Evolutionary conservation across 2,888 invertebrate species (phyloP).

Genomic region (Microplitis manilae): DNA sequence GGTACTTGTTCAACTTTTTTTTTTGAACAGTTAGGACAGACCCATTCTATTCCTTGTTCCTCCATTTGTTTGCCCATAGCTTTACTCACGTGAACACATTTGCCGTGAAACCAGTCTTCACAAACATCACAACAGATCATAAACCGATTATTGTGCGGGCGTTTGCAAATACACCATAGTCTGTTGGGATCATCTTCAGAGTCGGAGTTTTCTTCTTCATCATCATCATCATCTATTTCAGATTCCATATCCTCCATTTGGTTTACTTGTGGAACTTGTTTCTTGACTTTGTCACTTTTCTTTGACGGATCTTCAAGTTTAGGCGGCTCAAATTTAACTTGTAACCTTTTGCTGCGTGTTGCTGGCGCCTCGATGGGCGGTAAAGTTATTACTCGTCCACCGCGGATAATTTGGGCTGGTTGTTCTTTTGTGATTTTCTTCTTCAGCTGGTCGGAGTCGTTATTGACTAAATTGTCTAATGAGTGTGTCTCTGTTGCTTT

Average conservation of each 20-base stretch:
- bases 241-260: constrained; percentile 59
- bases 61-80: constrained; percentile 95
- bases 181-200: constrained; percentile 96
- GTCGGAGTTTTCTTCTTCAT: constrained; percentile 76
- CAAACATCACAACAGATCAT: constrained; percentile 98
- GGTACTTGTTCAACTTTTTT: constrained; percentile 69
- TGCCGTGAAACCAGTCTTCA: constrained; percentile 98
- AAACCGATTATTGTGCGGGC: constrained; percentile 95
- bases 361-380: constrained; percentile 89
- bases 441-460: constrained; percentile 64
- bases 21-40: constrained; percentile 87
- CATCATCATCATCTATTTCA: constrained; percentile 76
- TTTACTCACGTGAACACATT: constrained; percentile 94
- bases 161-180: constrained; percentile 95
- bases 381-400: constrained; percentile 83
- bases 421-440: constrained; percentile 74
- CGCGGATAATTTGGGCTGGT: constrained; percentile 82
- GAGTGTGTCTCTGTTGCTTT: constrained; percentile 38
- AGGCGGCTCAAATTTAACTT: constrained; percentile 57
- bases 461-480: constrained; percentile 36
- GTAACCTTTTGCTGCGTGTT: constrained; percentile 80
- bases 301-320: constrained; percentile 48
- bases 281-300: constrained; percentile 50
- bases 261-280: constrained; percentile 25
- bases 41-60: constrained; percentile 89